Conservation (phyloP, 2,797 vertebrate genomes). For the Eptatretus atami region DNA sequence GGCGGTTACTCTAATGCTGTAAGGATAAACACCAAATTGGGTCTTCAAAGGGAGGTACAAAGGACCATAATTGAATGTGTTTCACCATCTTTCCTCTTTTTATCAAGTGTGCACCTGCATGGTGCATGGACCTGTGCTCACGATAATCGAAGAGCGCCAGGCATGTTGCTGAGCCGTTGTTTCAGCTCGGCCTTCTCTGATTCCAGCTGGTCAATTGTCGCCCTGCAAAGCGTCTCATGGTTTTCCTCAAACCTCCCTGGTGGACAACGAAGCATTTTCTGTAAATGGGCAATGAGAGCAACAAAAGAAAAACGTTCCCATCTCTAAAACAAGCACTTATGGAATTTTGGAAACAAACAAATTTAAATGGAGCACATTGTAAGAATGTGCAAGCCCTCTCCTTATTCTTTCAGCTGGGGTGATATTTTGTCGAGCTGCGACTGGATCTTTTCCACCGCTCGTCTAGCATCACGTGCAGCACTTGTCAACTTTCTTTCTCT, state of each 20-base stretch:
- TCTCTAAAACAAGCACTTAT: too few relatives aligned
- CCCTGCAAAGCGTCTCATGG: conserved; percentile 88
- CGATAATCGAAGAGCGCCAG: conserved; percentile 39
- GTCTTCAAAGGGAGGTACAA: too few relatives aligned
- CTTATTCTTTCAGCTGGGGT: conserved; percentile 53
- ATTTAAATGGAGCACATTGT: too few relatives aligned
- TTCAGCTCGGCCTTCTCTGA: conserved; percentile 65
- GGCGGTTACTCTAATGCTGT: too few relatives aligned
- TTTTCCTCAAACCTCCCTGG: conserved; percentile 94
- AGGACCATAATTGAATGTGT: too few relatives aligned
- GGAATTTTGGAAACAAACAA: too few relatives aligned
- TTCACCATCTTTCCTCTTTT: too few relatives aligned
- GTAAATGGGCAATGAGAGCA: too few relatives aligned
- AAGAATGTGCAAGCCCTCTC: conserved; percentile 25
- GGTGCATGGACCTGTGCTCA: conserved; percentile 26
- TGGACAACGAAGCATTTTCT: not conserved
- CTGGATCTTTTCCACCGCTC: conserved; percentile 94
- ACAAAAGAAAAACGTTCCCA: too few relatives aligned
- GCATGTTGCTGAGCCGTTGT: conserved; percentile 49
- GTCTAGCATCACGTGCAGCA: conserved; percentile 55
- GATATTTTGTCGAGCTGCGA: conserved; percentile 48
- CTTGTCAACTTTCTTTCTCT: conserved; percentile 96
- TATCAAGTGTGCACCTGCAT: conserved; percentile 8
- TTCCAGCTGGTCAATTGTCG: conserved; percentile 80
- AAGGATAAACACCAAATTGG: too few relatives aligned